A percentile compares a stretch with the other conserved stretches of the same genome.
Evolutionary conservation across 2,888 invertebrate genomes (phyloP).

Genomic region (Andrena flavipes): DNA sequence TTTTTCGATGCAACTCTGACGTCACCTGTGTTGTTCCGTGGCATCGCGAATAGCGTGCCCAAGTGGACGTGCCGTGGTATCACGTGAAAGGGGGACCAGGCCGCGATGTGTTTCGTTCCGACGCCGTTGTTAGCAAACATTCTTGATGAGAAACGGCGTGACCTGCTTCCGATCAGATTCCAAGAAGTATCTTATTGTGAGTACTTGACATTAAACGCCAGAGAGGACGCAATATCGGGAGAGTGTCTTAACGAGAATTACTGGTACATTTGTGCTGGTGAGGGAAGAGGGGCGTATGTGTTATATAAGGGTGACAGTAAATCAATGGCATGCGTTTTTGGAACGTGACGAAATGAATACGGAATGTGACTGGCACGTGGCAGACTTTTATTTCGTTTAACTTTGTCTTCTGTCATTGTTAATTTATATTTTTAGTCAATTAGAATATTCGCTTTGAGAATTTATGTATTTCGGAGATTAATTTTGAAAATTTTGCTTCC

Average conservation of each 20-base stretch:
- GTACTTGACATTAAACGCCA: background rate
- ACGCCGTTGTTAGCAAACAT: background rate
- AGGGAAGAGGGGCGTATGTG: no score
- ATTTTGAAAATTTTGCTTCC: no score
- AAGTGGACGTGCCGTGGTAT: background rate
- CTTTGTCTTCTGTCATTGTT: no score
- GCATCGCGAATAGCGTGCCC: background rate
- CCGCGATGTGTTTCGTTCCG: background rate
- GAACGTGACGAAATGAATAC: no score
- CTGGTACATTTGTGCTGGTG: no score
- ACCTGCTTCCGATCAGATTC: background rate
- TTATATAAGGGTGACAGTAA: no score
- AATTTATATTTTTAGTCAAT: no score
- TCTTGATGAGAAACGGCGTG: background rate
- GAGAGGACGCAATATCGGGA: background rate
- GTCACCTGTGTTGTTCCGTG: conserved; percentile 49
- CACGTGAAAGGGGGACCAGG: background rate
- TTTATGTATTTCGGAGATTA: no score
- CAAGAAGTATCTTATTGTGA: background rate
- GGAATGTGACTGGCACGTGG: no score
- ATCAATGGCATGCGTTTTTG: no score
- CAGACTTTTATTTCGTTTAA: no score
- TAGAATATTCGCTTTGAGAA: no score
- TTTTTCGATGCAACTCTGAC: conserved; percentile 38
- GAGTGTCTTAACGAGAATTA: background rate